These are phyloP conservation scores for Paratrypauchen microcephalus DNA, from an alignment of 2,797 vertebrate genomes.

Conservation along the genomic window DNA sequence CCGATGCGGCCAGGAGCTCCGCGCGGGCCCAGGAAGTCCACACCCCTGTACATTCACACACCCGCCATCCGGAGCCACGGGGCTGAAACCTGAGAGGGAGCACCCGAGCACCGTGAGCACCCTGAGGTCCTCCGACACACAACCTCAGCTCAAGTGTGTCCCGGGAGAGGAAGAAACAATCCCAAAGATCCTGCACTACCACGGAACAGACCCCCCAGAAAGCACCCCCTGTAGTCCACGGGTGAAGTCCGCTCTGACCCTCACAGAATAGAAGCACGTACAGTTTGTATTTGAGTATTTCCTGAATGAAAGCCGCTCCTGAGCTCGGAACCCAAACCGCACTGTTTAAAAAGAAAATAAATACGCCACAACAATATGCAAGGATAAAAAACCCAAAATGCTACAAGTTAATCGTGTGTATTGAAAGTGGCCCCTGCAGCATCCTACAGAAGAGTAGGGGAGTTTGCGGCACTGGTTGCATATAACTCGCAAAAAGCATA, in stretches of 20 bases:
- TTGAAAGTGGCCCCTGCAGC: constrained; percentile 72
- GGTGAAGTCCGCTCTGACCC: constrained; percentile 58
- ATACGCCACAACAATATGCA: constrained; percentile 71
- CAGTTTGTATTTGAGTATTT: constrained; percentile 63
- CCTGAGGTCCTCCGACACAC: constrained; percentile 5
- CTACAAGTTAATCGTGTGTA: constrained; percentile 72
- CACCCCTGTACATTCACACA: constrained; percentile 38
- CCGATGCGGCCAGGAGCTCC: constrained; percentile 70
- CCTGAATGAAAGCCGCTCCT: constrained; percentile 64
- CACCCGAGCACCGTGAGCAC: constrained; percentile 3
- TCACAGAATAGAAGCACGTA: constrained; percentile 69
- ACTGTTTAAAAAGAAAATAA: constrained; percentile 75
- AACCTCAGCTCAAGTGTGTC: neutral
- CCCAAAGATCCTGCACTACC: constrained; percentile 22
- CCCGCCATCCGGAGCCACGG: constrained; percentile 6
- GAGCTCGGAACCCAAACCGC: constrained; percentile 59
- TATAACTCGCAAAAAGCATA: constrained; percentile 81
- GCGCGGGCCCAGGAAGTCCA: constrained; percentile 56
- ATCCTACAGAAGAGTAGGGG: constrained; percentile 64
- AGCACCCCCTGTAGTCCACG: constrained; percentile 62
- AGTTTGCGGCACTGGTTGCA: constrained; percentile 78
- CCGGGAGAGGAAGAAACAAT: neutral
- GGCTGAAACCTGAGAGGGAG: constrained; percentile 16
- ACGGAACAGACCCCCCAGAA: constrained; percentile 61
- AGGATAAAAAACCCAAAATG: constrained; percentile 60